Percentiles rank a stretch among this genome's conserved stretches.
These are phyloP conservation scores for Hippasteria phrygiana DNA, from an alignment of 53 echinoderm and acorn worm species.

Conservation along the genomic window DNA sequence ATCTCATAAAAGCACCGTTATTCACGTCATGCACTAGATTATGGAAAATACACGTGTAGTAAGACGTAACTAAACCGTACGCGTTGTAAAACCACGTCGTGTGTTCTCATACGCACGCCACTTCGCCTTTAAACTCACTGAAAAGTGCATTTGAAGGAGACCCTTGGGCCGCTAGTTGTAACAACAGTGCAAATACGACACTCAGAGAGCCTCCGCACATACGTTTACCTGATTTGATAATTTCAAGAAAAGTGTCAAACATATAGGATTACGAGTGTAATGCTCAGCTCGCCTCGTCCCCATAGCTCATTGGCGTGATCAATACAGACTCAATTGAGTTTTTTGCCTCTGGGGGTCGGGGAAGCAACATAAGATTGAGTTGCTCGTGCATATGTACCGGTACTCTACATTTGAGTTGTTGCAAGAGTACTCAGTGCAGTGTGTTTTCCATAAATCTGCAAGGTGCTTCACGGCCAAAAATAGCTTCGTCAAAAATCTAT, in stretches of 20 bases:
- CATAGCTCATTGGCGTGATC: slow-evolving; percentile 37
- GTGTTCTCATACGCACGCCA: too few species aligned
- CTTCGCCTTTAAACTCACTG: too few species aligned
- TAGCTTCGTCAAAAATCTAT: not conserved
- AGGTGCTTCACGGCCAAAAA: not conserved
- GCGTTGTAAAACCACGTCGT: too few species aligned
- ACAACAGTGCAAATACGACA: not conserved
- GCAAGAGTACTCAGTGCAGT: not conserved
- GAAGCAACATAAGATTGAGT: not conserved
- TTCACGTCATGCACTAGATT: too few species aligned
- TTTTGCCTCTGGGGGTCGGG: slow-evolving; percentile 18
- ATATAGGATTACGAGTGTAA: slow-evolving; percentile 34
- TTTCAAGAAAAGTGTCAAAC: slow-evolving; percentile 50
- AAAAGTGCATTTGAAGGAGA: not conserved
- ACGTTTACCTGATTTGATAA: slow-evolving; percentile 28
- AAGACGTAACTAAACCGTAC: too few species aligned
- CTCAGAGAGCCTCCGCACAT: slow-evolving; percentile 23
- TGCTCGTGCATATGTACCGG: not conserved
- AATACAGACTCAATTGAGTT: slow-evolving; percentile 41
- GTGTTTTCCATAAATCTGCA: not conserved
- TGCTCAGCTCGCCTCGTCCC: slow-evolving; percentile 2
- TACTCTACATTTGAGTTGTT: not conserved
- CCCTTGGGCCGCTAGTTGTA: not conserved
- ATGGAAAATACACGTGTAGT: too few species aligned
- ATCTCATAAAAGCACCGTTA: too few species aligned